Evolutionary conservation across 2,888 invertebrate genomes (phyloP), one percentile per base, ranked within the genome.

Genomic region (Patella pellucida): DNA sequence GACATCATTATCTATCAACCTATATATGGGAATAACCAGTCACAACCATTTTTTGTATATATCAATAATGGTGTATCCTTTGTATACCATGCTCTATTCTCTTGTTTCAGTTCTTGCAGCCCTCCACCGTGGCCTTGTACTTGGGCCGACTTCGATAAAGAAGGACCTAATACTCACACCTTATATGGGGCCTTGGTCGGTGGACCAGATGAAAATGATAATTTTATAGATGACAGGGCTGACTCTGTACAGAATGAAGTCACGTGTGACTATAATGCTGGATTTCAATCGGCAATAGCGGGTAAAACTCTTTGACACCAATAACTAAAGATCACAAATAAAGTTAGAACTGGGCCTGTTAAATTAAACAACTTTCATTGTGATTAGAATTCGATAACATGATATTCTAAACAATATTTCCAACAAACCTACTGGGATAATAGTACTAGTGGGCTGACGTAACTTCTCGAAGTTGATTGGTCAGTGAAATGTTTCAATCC

Each of bases 261-360:
- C 50, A 84, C 87, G 4, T 84, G 85, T 73, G 87, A 88, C 76
- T 89, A 88, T 78, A 89, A 89, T 73, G 85, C 88, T 5, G 89
- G 88, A 1, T 89, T 88, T 81, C 88, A 88, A 79, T 78, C 82
- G 0, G 85, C 88, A 19, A 77, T 87, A 1, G 87, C 88, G 71
- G 88, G 88, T 88, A 81, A 56, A 75, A 71, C 14, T 69, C 11
- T 31, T 31, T 31, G n/a, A n/a, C n/a, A n/a, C n/a, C n/a, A n/a
- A 27, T 27, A 27, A 27, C 31, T 5, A 41, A 5, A 41, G 41
- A 41, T 41, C 41, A 41, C 9, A 9, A 41, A 41, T 9, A 41
- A 1, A 41, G 9, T 41, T 9, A 41, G 41, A 0, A 5, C 5
- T 7, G 41, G 41, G 5, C 31, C 31, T 41, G 41, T 4, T 41